A percentile compares a stretch with the other conserved stretches of the same genome.
phyloP scores from a whole-genome alignment of 1,140 invertebrate genomes.

The Eubasilissa regina region DNA sequence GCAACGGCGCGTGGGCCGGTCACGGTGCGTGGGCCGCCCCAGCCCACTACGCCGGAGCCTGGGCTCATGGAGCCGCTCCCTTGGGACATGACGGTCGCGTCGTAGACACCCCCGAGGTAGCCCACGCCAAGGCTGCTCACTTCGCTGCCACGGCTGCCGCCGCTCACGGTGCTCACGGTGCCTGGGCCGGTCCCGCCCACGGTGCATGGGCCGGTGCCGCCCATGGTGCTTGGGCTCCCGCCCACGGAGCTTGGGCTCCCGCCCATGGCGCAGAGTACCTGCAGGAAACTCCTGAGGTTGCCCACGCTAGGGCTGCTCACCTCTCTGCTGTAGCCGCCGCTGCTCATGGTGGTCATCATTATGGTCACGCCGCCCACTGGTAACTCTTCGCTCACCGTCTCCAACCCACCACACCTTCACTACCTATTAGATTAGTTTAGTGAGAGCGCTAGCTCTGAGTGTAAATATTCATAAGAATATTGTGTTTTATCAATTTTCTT shows the following conservation, averaged over 20 bases:
- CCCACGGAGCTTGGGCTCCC: too few relatives aligned
- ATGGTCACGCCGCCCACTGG: constrained; percentile 20
- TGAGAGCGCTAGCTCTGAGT: not conserved
- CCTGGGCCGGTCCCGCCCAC: constrained; percentile 55
- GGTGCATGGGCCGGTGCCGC: constrained; percentile 60
- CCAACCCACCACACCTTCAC: not conserved
- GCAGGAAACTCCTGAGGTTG: constrained; percentile 75
- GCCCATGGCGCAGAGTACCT: constrained; percentile 73
- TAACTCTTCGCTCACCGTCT: constrained; percentile 5
- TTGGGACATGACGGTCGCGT: constrained; percentile 52
- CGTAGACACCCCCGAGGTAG: constrained; percentile 56
- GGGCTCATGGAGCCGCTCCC: constrained; percentile 51
- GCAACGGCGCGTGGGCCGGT: constrained; percentile 50
- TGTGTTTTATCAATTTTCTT: constrained; percentile 17
- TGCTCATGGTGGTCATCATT: constrained; percentile 59
- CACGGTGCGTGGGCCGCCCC: constrained; percentile 26
- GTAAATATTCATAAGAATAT: constrained; percentile 33
- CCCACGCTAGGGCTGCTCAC: constrained; percentile 55
- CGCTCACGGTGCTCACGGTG: constrained; percentile 3
- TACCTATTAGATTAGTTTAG: not conserved
- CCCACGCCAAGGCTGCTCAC: constrained; percentile 54
- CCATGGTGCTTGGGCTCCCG: constrained; percentile 10
- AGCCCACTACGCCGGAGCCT: constrained; percentile 35
- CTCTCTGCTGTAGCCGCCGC: constrained; percentile 65
- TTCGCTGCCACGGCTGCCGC: constrained; percentile 39